Evolutionary conservation across 2,797 vertebrate genomes (phyloP), one percentile per base, ranked within the genome.

Genomic region (Bradypodion ventrale): DNA sequence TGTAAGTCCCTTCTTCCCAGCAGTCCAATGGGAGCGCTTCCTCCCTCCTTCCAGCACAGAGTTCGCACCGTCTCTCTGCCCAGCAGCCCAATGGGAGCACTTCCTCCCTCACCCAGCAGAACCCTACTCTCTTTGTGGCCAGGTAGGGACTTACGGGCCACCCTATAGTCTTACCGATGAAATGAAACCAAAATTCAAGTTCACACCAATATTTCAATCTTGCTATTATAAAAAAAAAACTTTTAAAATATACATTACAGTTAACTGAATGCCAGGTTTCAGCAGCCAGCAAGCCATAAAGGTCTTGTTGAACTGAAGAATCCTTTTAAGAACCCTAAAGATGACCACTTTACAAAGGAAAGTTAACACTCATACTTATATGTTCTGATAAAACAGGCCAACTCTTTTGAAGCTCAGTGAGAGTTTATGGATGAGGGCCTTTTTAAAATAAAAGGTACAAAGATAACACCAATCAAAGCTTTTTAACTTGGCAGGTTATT

Each of bases 401-500:
- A 79, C 8, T 88, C 72, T 21, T 92, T 89, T 79, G 75, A 84
- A 66, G 27, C 60, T 80, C 4, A 83, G 78, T 29, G 37, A 19
- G 69, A 83, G 37, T 56, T 9, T 52, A 52, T 16, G 49, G 49
- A 52, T 52, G 49, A 10, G 16, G 49, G 49, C 15, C 6, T 52
- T 9, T 10, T 80, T 15, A 86, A 60, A n/a, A 59, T 37, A 42
- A 46, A 62, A 84, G 78, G 63, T 84, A 52, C 77, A 49, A 82
- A 75, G 42, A 23, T 32, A 59, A 59, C 35, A 66, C 66, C 19
- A 52, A 75, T 32, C 80, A 62, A n/a, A 77, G 23, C 35, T 92
- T 90, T 88, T 79, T 66, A 87, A 52, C 83, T 86, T 84, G 80
- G 79, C 88, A 94, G 93, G 91, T 94, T 95, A 93, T 88, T 93